Evolutionary conservation across 1,140 invertebrate species (phyloP), one percentile per base, ranked within the genome.

Genomic region (Saccostrea glomerata): DNA sequence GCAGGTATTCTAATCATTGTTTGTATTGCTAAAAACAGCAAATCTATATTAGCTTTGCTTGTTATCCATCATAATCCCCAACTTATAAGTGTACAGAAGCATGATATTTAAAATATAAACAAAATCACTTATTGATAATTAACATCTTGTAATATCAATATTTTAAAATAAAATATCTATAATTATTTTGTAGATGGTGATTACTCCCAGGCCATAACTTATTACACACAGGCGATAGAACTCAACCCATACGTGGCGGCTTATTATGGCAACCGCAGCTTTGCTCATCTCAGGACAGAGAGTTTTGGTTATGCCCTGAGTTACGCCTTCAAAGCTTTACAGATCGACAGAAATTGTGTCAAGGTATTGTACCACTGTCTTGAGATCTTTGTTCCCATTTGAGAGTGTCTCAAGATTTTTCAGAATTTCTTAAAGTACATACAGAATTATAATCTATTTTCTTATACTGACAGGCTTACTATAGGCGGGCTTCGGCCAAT

Each of bases 211-310:
- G 98, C 99, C 82, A 98, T 99, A 91, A 97, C 97, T 87, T 96
- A 98, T 86, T 99, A 99, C 95, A 96, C 97, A 90, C 96, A 98
- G 96, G 98, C 98, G 89, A 99, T 99, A 94, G 97, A 98, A 90
- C 95, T 97, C 91, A 97, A 98, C 94, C 97, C 98, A 7, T 93
- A 92, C 90, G 96, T 97, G 93, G 97, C 98, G 63, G 91, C 93
- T 17, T 95, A 95, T 91, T 96, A 97, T 96, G 98, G 97, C 0
- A 99, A 99, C 95, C 96, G 99, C 91, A 99, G 98, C 96, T 97
- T 99, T 96, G 97, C 98, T 20, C 98, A 99, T 95, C 95, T 99
- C 63, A 97, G 97, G 92, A 97, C 97, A 82, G 98, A 99, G 95
- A 98, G 97, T 94, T 99, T 98, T 95, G 98, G 98, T 47, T 98